Conservation (phyloP, 2,797 vertebrate genomes). For the Liparis tanakae region DNA sequence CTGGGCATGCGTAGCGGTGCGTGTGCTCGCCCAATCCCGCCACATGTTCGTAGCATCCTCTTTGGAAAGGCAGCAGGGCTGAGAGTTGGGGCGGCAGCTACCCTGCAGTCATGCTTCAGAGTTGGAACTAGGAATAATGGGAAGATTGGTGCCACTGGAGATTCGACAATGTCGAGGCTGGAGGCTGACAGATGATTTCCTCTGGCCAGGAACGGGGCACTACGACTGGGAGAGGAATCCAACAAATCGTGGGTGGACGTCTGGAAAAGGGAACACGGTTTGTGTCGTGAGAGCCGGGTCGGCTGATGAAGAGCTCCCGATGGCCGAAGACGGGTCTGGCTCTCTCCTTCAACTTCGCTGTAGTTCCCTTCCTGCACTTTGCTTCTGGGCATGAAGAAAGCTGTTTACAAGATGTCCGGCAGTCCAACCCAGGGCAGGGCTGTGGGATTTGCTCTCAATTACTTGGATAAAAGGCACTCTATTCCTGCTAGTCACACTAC, state of each 20-base stretch:
- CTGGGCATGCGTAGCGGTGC: slow-evolving; percentile 32
- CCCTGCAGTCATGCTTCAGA: slow-evolving; percentile 65
- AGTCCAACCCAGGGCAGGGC: slow-evolving; percentile 68
- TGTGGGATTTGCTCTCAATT: slow-evolving; percentile 82
- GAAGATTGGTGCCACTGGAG: slow-evolving; percentile 65
- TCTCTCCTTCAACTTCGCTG: slow-evolving; percentile 59
- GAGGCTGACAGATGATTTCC: slow-evolving; percentile 44
- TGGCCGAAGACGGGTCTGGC: slow-evolving; percentile 46
- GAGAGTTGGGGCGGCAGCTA: slow-evolving; percentile 40
- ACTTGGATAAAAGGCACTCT: slow-evolving; percentile 71
- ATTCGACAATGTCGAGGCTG: slow-evolving; percentile 42
- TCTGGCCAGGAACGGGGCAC: slow-evolving; percentile 50
- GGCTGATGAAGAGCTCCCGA: slow-evolving; percentile 35
- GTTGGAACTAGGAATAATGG: slow-evolving; percentile 63
- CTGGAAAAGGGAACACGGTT: slow-evolving; percentile 64
- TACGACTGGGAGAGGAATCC: slow-evolving; percentile 58
- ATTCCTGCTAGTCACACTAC: slow-evolving; percentile 55
- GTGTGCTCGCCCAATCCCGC: slow-evolving; percentile 60
- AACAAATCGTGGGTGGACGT: slow-evolving; percentile 66
- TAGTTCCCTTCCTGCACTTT: slow-evolving; percentile 71
- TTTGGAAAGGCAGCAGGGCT: slow-evolving; percentile 46
- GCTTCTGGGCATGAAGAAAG: slow-evolving; percentile 59
- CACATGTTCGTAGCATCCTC: slow-evolving; percentile 77
- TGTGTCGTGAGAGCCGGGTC: slow-evolving; percentile 42
- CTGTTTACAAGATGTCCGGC: slow-evolving; percentile 60